These are phyloP conservation scores for Natator depressus DNA, from an alignment of 2,113 vertebrate species.

Conservation along the genomic window DNA sequence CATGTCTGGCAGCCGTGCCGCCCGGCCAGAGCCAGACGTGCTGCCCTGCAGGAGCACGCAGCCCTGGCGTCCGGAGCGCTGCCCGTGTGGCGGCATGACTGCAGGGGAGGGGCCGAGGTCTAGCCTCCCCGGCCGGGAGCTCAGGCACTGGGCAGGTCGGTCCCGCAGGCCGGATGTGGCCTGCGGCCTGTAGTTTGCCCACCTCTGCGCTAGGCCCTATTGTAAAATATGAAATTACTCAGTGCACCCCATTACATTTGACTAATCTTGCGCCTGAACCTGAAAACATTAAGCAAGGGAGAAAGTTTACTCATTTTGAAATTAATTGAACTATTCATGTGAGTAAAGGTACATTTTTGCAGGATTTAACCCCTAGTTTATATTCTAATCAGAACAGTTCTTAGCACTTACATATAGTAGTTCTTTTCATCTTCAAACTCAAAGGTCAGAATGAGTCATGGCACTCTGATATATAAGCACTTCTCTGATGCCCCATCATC, in stretches of 20 bases:
- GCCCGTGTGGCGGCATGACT: no score
- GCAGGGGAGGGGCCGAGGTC: no score
- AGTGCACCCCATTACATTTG: neutral
- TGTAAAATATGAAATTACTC: slow-evolving; percentile 22
- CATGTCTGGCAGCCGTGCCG: no score
- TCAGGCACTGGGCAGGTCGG: no score
- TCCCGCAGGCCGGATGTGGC: no score
- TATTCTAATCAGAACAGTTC: neutral
- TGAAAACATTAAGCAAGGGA: slow-evolving; percentile 39
- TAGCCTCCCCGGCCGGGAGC: no score
- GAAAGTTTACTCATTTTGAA: neutral
- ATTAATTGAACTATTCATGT: neutral
- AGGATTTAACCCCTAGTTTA: slow-evolving; percentile 37
- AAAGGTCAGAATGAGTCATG: neutral
- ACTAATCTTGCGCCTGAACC: neutral
- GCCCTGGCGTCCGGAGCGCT: no score
- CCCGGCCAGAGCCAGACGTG: no score
- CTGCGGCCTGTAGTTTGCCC: no score
- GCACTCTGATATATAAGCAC: neutral
- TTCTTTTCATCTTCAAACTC: slow-evolving; percentile 4
- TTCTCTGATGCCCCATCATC: neutral
- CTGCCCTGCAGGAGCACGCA: no score
- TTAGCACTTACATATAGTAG: slow-evolving; percentile 2
- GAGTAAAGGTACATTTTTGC: neutral
- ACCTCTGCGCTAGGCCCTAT: neutral